Percentiles rank a stretch among this genome's conserved stretches.
Evolutionary conservation across 2,113 vertebrate genomes (phyloP).

Genomic region (Grus americana): DNA sequence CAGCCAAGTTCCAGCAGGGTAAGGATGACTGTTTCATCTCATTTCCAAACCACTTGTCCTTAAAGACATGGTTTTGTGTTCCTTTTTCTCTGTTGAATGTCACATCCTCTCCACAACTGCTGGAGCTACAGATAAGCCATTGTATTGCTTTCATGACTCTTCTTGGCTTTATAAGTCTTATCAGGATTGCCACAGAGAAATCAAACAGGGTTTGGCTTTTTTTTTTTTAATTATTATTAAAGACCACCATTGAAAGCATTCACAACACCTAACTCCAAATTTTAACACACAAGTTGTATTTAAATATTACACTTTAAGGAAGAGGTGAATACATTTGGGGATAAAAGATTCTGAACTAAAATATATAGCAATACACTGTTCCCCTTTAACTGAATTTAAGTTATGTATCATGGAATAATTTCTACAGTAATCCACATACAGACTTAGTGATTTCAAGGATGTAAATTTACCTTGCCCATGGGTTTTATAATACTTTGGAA

Average conservation of each 20-base stretch:
- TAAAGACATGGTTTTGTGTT: neutral
- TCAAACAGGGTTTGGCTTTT: accelerated
- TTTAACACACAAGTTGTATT: neutral
- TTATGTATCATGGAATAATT: neutral
- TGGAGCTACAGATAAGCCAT: neutral
- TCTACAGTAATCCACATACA: neutral
- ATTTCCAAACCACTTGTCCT: neutral
- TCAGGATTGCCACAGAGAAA: neutral
- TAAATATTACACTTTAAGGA: neutral
- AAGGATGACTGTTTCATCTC: neutral
- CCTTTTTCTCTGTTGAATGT: neutral
- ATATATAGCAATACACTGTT: neutral
- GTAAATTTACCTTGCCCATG: neutral
- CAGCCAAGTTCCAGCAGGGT: neutral
- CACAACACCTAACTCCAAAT: neutral
- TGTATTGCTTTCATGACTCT: neutral
- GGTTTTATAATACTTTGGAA: neutral
- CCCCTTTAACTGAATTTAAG: neutral
- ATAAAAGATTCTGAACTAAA: neutral
- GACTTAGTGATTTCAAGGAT: neutral
- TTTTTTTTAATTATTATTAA: neutral
- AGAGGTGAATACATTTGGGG: neutral
- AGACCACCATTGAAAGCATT: neutral
- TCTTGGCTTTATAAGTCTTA: neutral
- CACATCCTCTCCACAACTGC: neutral